Evolutionary conservation across 2,797 vertebrate genomes (phyloP).

Genomic region (Urocyon cinereoargenteus): DNA sequence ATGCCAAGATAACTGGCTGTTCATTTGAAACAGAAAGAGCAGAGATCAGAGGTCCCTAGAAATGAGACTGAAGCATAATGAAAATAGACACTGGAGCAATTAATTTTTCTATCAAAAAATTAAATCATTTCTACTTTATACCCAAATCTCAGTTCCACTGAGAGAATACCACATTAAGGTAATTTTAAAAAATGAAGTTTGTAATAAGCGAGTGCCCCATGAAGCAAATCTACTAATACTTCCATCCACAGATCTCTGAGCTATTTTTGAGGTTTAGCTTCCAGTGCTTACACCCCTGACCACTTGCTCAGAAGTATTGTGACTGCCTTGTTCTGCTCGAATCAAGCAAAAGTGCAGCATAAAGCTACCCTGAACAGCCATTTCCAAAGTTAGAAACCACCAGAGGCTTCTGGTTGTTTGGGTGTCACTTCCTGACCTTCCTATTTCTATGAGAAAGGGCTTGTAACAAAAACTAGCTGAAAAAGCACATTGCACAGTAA

Average conservation of each 20-base stretch:
- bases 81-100: conserved; percentile 12
- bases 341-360: background rate
- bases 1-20: background rate
- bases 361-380: background rate
- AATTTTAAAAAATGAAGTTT: background rate
- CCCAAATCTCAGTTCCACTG: conserved; percentile 2
- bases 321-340: background rate
- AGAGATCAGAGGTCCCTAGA: background rate
- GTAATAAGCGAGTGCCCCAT: background rate
- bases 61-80: conserved; percentile 28
- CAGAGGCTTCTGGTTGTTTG: background rate
- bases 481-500: background rate
- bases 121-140: conserved; percentile 58
- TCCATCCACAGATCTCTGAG: background rate
- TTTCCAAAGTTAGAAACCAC: conserved; percentile 60
- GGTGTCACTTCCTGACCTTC: conserved; percentile 48
- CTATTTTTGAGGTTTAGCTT: background rate
- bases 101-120: conserved; percentile 63
- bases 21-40: conserved; percentile 23
- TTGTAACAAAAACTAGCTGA: background rate
- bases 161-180: background rate
- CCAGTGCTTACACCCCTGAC: background rate
- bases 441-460: conserved; percentile 44
- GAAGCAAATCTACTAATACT: background rate
- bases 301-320: background rate